A percentile compares a stretch with the other conserved stretches of the same genome.
These are phyloP conservation scores for Poeciliopsis occidentalis DNA, from an alignment of 2,113 vertebrate species.

Conservation along the genomic window DNA sequence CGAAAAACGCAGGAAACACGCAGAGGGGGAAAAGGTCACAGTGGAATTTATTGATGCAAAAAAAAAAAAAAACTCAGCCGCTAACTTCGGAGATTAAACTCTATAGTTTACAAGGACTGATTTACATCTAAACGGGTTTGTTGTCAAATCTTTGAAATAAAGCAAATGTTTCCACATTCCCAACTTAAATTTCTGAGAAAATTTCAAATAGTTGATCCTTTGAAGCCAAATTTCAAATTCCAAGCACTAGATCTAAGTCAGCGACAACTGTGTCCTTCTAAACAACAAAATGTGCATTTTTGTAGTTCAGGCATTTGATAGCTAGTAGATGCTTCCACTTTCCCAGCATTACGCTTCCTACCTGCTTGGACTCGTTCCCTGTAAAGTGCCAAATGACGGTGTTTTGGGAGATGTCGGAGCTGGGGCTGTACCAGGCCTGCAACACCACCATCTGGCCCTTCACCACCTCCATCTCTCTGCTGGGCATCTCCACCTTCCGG, in stretches of 20 bases:
- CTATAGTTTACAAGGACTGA: not conserved
- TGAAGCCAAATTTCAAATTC: not conserved
- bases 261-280: not conserved
- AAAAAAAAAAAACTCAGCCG: not conserved
- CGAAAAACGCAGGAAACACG: not conserved
- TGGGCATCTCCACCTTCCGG: constrained; percentile 77
- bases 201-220: no score
- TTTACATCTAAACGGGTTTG: not conserved
- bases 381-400: constrained; percentile 77
- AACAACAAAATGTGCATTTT: not conserved
- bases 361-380: constrained; percentile 76
- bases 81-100: not conserved
- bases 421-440: constrained; percentile 87
- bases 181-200: not conserved
- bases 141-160: not conserved
- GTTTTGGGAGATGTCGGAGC: constrained; percentile 75
- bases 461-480: constrained; percentile 76
- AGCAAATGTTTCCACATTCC: not conserved
- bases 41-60: not conserved
- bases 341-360: constrained; percentile 45
- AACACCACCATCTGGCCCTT: constrained; percentile 84
- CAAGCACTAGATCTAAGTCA: not conserved
- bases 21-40: not conserved
- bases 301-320: not conserved
- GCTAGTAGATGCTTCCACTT: not conserved